Base-by-base conservation (phyloP, 2,888 invertebrate genomes). In the Tricholauxania praeusta region DNA sequence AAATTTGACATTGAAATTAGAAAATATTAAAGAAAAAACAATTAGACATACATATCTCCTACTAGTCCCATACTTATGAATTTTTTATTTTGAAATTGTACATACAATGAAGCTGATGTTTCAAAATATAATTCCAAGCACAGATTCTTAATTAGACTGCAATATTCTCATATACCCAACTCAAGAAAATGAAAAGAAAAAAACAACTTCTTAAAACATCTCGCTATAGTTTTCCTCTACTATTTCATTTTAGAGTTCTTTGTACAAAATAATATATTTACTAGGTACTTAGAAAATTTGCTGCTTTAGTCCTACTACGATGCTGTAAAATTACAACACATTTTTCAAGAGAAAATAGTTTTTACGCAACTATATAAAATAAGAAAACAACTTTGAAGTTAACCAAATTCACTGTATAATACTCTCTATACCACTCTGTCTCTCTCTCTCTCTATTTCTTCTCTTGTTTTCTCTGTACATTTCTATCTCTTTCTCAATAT, bases 351-450 rank as follows among this genome's bases (percentile, higher is more conserved):
- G n/a, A 59, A 28, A 59, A 59, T 39, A 39, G 39, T 39, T 39
- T 39, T 39, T 39, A 39, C 10, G 39, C 39, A 39, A 39, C 39
- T 39, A 39, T 1, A 39, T 39, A 39, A 71, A 71, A 39, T 55
- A 63, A 63, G 55, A 32, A 22, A 47, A 39, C 52, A 75, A 75
- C 77, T 79, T 78, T 72, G 76, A 79, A 77, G 77, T 77, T 78
- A 77, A 78, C 72, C 75, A 76, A 79, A 79, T 78, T 77, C 80
- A 80, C 79, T 79, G 80, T 81, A 81, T 76, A 74, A 77, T 78
- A 74, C 65, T 53, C 65, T 12, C 53, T 68, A 48, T 64, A 2
- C 49, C 64, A 49, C 12, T 48, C 47, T 63, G 8, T 48, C 57
- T 67, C 14, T 67, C 67, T 57, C 19, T 64, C 48, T 63, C 17